phyloP scores from a whole-genome alignment of 1,140 invertebrate species.

The Nephila pilipes region DNA sequence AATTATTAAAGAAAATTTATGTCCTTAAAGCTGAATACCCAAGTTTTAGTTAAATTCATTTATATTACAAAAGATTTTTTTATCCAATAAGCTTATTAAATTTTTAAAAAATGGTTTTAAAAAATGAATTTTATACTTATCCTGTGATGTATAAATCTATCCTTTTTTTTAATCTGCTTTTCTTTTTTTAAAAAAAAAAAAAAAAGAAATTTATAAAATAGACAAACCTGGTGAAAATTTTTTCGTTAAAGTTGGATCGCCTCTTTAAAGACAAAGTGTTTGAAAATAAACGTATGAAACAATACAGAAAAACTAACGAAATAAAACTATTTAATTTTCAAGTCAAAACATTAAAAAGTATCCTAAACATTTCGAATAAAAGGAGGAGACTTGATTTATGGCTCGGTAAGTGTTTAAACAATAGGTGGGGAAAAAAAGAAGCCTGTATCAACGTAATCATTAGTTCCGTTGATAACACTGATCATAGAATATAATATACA shows the following conservation, averaged over 20 bases:
- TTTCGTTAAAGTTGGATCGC: background rate
- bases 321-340: background rate
- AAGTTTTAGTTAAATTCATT: no score
- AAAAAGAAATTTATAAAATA: no score
- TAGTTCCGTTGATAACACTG: constrained; percentile 11
- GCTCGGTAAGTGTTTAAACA: constrained; percentile 4
- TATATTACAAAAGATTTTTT: no score
- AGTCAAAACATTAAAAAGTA: background rate
- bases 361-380: background rate
- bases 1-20: no score
- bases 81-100: no score
- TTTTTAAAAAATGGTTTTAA: no score
- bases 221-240: no score
- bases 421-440: background rate
- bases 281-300: background rate
- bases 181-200: no score
- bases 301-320: background rate
- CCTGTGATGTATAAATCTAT: no score
- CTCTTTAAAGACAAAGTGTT: background rate
- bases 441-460: background rate
- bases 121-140: no score
- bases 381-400: background rate
- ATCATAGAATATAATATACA: constrained; percentile 27
- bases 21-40: no score
- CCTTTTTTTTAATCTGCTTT: no score